Evolutionary conservation across 2,113 vertebrate species (phyloP), one percentile per base, ranked within the genome.

Genomic region (Macquaria australasica): DNA sequence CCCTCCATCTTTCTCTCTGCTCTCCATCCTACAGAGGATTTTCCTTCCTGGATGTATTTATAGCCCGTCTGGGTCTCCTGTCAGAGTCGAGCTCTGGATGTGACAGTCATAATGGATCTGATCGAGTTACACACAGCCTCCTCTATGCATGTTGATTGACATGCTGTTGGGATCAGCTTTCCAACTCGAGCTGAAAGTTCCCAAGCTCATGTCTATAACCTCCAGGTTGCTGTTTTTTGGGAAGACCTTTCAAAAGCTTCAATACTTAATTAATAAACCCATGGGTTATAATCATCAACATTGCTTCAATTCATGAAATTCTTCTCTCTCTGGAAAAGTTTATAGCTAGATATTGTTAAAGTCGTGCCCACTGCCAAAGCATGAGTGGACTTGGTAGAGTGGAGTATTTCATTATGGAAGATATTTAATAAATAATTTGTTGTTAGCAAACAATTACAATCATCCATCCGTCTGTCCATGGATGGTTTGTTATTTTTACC

Each of bases 71-170:
- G 8, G 56, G 14, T 37, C 62, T 58, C 60, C 63, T 79, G 85
- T 91, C 83, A 51, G 66, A 82, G 59, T 41, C 1, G 1, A 75
- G 77, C 50, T 80, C 51, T 77, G 73, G 45, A 87, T 78, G 56
- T 76, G 86, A 89, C 86, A 80, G 63, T 84, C 83, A 77, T 41
- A 25, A 34, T 12, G 56, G 80, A 81, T 74, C 67, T 53, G 82
- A 84, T 92, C 34, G 31, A 55, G 73, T 86, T 90, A 87, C 87
- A 77, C 51, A 18, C 59, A 69, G 69, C 20, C 55, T 85, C 63
- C n/a, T 60, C 23, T 39, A 43, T 56, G 34, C 73, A 50, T 79
- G 71, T 51, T 69, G 66, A 76, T 43, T 72, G 69, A 81, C 66
- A 41, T 87, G 85, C 51, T 82, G 51, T 55, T 37, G 9, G 31